Evolutionary conservation across 2,797 vertebrate species (phyloP).

Genomic region (Pseudopleuronectes americanus): DNA sequence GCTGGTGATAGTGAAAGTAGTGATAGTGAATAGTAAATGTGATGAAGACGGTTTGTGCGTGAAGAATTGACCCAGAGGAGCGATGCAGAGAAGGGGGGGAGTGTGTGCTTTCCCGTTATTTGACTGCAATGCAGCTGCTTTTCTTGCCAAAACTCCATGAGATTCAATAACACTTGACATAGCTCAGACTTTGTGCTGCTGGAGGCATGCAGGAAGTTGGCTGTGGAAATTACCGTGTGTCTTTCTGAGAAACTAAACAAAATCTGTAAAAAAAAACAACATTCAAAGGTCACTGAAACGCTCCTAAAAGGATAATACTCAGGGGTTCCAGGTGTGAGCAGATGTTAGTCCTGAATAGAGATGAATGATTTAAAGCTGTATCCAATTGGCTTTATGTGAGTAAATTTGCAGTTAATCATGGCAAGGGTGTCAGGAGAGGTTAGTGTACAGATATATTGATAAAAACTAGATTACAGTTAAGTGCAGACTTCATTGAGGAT

Average conservation of each 20-base stretch:
- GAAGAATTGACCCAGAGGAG: slow-evolving; percentile 14
- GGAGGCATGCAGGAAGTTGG: slow-evolving; percentile 67
- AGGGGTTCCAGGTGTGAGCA: too few relatives aligned
- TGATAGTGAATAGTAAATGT: slow-evolving; percentile 15
- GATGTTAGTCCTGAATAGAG: neutral
- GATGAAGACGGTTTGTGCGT: neutral
- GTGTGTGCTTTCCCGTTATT: slow-evolving; percentile 55
- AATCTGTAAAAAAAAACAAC: neutral
- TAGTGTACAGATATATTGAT: neutral
- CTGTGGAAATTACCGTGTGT: slow-evolving; percentile 28
- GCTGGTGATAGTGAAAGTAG: neutral
- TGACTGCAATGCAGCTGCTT: slow-evolving; percentile 77
- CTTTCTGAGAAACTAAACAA: neutral
- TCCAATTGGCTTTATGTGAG: neutral
- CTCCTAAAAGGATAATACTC: neutral
- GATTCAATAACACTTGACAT: slow-evolving; percentile 70
- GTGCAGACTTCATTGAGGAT: slow-evolving; percentile 20
- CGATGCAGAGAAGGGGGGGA: slow-evolving; percentile 41
- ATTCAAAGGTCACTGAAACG: neutral
- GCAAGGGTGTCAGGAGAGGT: slow-evolving; percentile 20
- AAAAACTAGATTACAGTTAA: slow-evolving; percentile 23
- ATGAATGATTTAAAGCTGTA: neutral
- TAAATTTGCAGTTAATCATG: neutral
- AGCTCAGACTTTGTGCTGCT: slow-evolving; percentile 55
- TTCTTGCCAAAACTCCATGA: slow-evolving; percentile 72